Evolutionary conservation across 2,113 vertebrate species (phyloP).

Genomic region (Herpetotheres cachinnans): DNA sequence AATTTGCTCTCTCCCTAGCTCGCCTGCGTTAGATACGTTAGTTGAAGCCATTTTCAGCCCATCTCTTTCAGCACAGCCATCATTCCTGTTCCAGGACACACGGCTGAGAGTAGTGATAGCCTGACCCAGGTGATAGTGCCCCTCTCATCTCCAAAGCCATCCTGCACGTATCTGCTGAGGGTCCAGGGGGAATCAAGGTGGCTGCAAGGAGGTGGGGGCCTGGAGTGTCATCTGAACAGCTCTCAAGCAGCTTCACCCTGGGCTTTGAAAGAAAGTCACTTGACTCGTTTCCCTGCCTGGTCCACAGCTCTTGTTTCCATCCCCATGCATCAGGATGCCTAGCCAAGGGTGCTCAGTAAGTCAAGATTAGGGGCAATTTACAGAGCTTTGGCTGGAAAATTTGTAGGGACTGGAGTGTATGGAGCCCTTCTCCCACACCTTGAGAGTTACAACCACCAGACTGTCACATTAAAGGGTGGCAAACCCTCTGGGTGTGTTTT

Average conservation of each 20-base stretch:
- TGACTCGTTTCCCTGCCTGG: background rate
- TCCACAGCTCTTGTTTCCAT: background rate
- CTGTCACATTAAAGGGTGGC: background rate
- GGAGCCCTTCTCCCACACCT: background rate
- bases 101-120: background rate
- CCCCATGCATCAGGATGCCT: fast-evolving
- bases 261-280: background rate
- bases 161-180: background rate
- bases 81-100: background rate
- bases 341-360: background rate
- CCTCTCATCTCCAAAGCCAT: background rate
- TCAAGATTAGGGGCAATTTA: background rate
- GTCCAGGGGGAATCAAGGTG: background rate
- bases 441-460: background rate
- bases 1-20: background rate
- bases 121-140: fast-evolving
- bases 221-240: background rate
- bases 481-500: background rate
- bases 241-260: background rate
- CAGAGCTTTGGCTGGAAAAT: background rate
- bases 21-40: background rate
- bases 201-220: background rate
- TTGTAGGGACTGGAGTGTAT: background rate
- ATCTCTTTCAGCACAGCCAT: background rate
- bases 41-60: background rate